phyloP scores from a whole-genome alignment of 1,140 invertebrate species.

The Parasteatoda tepidariorum region DNA sequence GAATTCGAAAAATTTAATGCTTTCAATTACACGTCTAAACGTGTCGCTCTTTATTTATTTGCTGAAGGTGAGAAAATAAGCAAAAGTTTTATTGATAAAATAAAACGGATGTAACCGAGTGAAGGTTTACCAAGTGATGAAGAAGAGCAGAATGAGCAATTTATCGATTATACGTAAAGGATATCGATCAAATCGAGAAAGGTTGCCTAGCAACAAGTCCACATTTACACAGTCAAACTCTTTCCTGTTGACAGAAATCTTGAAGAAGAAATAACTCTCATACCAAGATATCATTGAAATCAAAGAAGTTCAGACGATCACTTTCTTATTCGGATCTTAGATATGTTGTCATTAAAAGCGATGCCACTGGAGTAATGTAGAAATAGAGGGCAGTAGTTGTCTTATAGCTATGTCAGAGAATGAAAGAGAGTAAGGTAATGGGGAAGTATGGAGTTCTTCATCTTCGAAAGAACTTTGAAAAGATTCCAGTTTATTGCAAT shows the following conservation, averaged over 20 bases:
- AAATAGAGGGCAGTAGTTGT: too few species aligned
- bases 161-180: constrained; percentile 47
- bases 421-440: too few species aligned
- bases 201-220: constrained; percentile 50
- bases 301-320: too few species aligned
- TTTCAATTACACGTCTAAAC: too few species aligned
- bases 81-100: background rate
- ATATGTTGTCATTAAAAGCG: too few species aligned
- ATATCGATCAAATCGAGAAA: constrained; percentile 39
- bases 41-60: background rate
- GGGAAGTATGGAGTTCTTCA: too few species aligned
- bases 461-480: too few species aligned
- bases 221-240: background rate
- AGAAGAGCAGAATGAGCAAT: constrained; percentile 10
- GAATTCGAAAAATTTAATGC: too few species aligned
- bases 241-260: background rate
- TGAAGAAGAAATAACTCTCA: background rate
- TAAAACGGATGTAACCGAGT: background rate
- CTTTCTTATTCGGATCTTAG: too few species aligned
- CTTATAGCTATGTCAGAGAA: too few species aligned
- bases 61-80: background rate
- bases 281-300: background rate
- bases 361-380: too few species aligned
- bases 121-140: background rate
- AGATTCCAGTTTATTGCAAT: too few species aligned